Conservation (phyloP, 2,888 invertebrate species). For the Hoplodrina blanda region DNA sequence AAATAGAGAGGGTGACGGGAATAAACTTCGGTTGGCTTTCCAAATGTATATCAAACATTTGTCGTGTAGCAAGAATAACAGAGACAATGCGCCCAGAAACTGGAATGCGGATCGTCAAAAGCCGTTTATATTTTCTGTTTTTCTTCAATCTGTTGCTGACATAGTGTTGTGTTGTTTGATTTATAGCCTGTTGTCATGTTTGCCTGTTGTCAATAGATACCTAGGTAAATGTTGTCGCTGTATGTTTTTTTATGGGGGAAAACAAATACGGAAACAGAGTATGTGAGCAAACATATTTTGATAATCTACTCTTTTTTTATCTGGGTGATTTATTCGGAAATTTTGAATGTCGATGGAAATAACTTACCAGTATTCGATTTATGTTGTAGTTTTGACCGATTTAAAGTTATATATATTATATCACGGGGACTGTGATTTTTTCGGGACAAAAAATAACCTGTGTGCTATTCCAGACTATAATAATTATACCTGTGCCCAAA, state of each 20-base stretch:
- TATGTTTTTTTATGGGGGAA: conserved; percentile 8
- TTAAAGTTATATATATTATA: too few species aligned
- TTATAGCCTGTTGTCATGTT: conserved; percentile 35
- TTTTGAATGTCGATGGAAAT: neutral
- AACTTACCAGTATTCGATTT: neutral
- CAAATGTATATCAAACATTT: conserved; percentile 6
- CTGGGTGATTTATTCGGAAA: neutral
- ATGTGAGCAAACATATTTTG: conserved; percentile 8
- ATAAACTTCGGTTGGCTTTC: neutral
- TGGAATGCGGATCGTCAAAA: conserved; percentile 17
- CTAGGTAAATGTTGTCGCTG: conserved; percentile 25
- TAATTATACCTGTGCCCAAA: too few species aligned
- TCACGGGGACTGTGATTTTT: too few species aligned
- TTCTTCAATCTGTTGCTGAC: conserved; percentile 28
- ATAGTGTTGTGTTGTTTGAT: conserved; percentile 32
- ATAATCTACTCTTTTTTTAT: neutral
- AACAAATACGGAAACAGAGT: conserved; percentile 20
- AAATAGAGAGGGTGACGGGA: neutral
- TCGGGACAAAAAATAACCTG: too few species aligned
- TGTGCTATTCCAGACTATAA: too few species aligned
- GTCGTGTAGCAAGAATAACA: conserved; percentile 8
- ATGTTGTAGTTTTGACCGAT: neutral
- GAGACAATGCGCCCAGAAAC: conserved; percentile 1
- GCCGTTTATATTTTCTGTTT: conserved; percentile 31
- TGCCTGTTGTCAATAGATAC: conserved; percentile 23